Base-by-base conservation (phyloP, 2,888 invertebrate species). In the Nomada ruficornis region DNA sequence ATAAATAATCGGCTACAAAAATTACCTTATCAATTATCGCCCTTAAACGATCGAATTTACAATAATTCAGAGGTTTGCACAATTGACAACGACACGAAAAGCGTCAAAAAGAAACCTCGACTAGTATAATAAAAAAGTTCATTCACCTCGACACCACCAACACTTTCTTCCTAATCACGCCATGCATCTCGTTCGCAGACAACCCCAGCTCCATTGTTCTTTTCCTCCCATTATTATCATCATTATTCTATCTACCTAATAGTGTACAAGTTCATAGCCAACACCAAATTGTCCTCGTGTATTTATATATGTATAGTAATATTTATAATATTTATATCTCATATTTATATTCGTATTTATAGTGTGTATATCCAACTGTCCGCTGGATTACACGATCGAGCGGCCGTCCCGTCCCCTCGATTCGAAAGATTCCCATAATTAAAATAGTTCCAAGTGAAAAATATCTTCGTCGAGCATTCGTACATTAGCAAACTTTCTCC, bases 361-460 rank as follows among this genome's bases (percentile, higher is more conserved):
- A 76, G 76, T 78, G 71, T 74, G 63, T 86, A 85, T 82, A 86
- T 75, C 36, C 36, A 36, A 7, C 7, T 7, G 36, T 0, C 36
- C 36, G 36, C 36, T 7, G 36, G 7, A 36, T 7, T 36, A 36
- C 36, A 7, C 36, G 36, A 36, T 36, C 36, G 36, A 36, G 36
- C 7, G 36, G 36, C 36, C 7, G 7, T 36, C 36, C 7, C 36
- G 36, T 0, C 29, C n/a, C 69, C 79, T 70, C 71, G 62, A 23
- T 71, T 64, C 76, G 55, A 23, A 57, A 69, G 60, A 15, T 23
- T 47, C 55, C 89, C 18, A 54, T n/a, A 89, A 86, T 83, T 90
- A 91, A 91, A 91, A 91, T 91, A 91, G 83, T 54, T 90, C 47
- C 73, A 77, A 87, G 89, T 89, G 84, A 91, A 91, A 91, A 91